Percentiles rank a stretch among this genome's conserved stretches.
Evolutionary conservation across 2,113 vertebrate species (phyloP).

Genomic region (Hippocampus abdominalis): DNA sequence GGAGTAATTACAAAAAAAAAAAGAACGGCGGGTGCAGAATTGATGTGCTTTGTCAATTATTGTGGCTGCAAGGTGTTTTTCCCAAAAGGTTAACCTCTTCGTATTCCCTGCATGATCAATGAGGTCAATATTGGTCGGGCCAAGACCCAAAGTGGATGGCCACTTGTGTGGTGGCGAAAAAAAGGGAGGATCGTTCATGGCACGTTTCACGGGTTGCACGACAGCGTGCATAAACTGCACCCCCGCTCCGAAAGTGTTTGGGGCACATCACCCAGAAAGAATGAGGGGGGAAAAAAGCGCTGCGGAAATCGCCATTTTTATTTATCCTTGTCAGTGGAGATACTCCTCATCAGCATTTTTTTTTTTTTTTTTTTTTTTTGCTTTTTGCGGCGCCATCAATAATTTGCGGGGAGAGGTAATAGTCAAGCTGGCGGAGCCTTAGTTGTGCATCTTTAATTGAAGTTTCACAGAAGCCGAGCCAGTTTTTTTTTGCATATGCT

Average conservation of each 20-base stretch:
- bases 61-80: constrained; percentile 79
- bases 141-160: constrained; percentile 52
- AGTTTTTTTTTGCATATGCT: constrained; percentile 77
- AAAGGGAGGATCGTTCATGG: constrained; percentile 33
- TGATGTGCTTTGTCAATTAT: constrained; percentile 80
- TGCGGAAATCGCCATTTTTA: constrained; percentile 61
- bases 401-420: constrained; percentile 80
- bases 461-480: constrained; percentile 78
- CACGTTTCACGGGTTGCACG: constrained; percentile 37
- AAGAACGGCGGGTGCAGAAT: constrained; percentile 68
- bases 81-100: constrained; percentile 80
- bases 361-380: constrained; percentile 63
- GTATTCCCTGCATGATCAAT: constrained; percentile 70
- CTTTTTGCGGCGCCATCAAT: constrained; percentile 71
- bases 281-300: constrained; percentile 22
- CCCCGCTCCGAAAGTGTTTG: constrained; percentile 33
- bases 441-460: constrained; percentile 83
- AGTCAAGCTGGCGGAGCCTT: constrained; percentile 81
- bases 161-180: constrained; percentile 51
- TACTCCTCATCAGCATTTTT: constrained; percentile 73
- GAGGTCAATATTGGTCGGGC: constrained; percentile 71
- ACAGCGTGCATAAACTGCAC: constrained; percentile 38
- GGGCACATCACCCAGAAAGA: constrained; percentile 11
- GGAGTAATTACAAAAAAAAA: constrained; percentile 76
- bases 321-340: constrained; percentile 67